Evolutionary conservation across 1,140 invertebrate species (phyloP).

Genomic region (Neomicropteryx cornuta): DNA sequence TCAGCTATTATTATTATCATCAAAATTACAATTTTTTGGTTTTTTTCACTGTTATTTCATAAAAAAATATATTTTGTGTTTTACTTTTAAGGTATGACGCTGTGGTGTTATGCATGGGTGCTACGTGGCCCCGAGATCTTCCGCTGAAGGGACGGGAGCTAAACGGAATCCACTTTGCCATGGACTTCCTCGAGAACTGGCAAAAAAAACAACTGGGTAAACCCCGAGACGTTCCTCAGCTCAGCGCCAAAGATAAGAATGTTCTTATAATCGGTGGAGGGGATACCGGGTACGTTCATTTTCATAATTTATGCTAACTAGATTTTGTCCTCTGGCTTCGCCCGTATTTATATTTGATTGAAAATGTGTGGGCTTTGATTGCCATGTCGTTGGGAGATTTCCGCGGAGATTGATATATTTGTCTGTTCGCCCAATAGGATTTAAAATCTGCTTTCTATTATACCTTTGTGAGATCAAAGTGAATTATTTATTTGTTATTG

Average conservation of each 20-base stretch:
- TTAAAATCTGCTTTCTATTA: no score
- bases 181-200: slow-evolving; percentile 95
- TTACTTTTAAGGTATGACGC: slow-evolving; percentile 58
- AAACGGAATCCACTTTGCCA: slow-evolving; percentile 88
- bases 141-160: slow-evolving; percentile 75
- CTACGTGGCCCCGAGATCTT: slow-evolving; percentile 92
- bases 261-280: slow-evolving; percentile 97
- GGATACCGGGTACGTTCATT: slow-evolving; percentile 70
- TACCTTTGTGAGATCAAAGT: no score
- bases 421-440: no score
- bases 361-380: no score
- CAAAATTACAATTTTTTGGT: not conserved
- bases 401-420: no score
- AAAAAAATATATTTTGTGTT: slow-evolving; percentile 3
- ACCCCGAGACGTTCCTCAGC: slow-evolving; percentile 33
- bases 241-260: slow-evolving; percentile 85
- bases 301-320: slow-evolving; percentile 2
- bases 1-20: not conserved
- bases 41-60: not conserved
- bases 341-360: no score
- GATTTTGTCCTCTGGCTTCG: no score
- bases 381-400: no score
- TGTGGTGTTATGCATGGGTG: slow-evolving; percentile 81
- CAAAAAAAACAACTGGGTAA: slow-evolving; percentile 88
- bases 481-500: no score